Evolutionary conservation across 2,797 vertebrate species (phyloP), one percentile per base, ranked within the genome.

Genomic region (Schizothorax lantsangensis): DNA sequence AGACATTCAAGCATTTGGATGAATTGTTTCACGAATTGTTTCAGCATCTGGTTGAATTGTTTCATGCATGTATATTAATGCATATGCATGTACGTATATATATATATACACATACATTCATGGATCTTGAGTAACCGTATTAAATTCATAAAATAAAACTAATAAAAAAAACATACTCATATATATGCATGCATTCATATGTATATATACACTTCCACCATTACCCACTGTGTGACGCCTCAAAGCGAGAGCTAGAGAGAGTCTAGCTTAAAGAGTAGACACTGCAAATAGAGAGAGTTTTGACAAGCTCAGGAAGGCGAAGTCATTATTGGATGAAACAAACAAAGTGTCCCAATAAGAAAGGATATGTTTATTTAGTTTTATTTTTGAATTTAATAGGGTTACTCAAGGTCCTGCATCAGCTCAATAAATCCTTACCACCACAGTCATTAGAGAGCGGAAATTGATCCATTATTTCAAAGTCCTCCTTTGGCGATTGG

Each of bases 391-490:
- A 26, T 85, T 57, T 49, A 59, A 72, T 36, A 19, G 26, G 77
- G 66, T 80, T 72, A 62, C 26, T 85, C 49, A 71, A 71, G 64
- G 47, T 59, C 36, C 64, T 57, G 49, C 75, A 62, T 36, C 54
- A 54, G 69, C 52, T 80, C 66, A 47, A 80, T 80, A 85, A 79
- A 80, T 80, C 26, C 40, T 72, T 62, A 85, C 26, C 77, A 80
- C 26, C 49, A 85, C 6, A 59, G 68, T 85, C 84, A 85, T 85
- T 72, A 85, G 77, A 72, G 66, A 85, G 66, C 14, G 1, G 52
- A 79, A 85, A 79, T 72, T 62, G 77, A 79, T 79, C 75, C 77
- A 80, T 85, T 80, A 72, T 73, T 80, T 72, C 26, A 80, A 79
- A 79, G 66, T 43, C 26, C 4, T 85, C 52, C 49, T n/a, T 59